Conservation (phyloP, 2,113 vertebrate species). For the Heloderma charlesbogerti region DNA sequence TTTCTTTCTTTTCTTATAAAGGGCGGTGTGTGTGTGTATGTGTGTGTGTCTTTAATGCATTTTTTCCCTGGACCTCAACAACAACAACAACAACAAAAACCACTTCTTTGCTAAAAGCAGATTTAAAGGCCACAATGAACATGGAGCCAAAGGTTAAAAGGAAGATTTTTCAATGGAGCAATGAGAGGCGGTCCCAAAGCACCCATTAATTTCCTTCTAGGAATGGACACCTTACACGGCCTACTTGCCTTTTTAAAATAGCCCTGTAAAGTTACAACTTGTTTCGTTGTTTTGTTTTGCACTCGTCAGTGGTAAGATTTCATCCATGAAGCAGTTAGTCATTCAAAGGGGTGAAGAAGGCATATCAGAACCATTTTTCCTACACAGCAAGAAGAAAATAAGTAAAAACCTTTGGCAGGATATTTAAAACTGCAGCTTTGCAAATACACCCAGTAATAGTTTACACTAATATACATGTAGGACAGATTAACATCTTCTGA, state of each 20-base stretch:
- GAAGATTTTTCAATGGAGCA: neutral
- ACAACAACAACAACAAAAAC: constrained; percentile 21
- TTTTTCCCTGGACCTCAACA: constrained; percentile 16
- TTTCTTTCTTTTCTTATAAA: constrained; percentile 31
- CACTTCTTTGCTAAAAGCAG: constrained; percentile 8
- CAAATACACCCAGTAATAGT: neutral
- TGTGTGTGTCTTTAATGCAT: neutral
- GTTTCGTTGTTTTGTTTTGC: neutral
- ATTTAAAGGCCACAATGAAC: constrained; percentile 37
- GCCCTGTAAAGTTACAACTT: neutral
- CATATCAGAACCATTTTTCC: neutral
- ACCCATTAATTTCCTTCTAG: neutral
- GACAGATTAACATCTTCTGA: neutral
- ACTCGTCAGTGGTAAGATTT: neutral
- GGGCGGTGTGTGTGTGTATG: constrained; percentile 22
- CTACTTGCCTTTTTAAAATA: constrained; percentile 12
- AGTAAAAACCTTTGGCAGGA: neutral
- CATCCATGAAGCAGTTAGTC: neutral
- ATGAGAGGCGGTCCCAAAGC: neutral
- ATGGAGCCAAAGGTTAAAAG: constrained; percentile 20
- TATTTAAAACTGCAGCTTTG: neutral
- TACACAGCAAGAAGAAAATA: neutral
- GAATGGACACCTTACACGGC: neutral
- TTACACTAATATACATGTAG: neutral
- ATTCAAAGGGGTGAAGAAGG: neutral